Evolutionary conservation across 2,888 invertebrate genomes (phyloP).

Genomic region (Cerastis leucographa): DNA sequence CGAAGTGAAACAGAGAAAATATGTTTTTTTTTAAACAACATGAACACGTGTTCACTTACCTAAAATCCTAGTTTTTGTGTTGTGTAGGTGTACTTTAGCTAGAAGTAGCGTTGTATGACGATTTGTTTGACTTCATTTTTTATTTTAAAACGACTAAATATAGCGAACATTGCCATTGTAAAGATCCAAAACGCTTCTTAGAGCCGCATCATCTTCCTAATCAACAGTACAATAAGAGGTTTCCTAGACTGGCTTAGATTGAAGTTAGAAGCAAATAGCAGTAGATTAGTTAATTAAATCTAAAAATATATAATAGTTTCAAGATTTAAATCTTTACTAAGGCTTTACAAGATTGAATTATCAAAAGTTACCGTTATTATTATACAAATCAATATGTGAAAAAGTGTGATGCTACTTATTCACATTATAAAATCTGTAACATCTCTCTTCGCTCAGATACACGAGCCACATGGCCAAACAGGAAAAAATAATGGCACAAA

Average conservation of each 20-base stretch:
- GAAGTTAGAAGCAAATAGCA: neutral
- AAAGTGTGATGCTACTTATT: neutral
- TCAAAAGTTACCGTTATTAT: no score
- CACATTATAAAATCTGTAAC: slow-evolving; percentile 16
- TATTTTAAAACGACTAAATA: neutral
- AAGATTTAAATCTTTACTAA: neutral
- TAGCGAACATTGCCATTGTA: neutral
- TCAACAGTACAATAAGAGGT: no score
- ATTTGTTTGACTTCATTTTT: slow-evolving; percentile 3
- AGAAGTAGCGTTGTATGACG: neutral
- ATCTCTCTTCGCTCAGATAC: slow-evolving; percentile 3
- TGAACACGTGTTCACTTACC: slow-evolving; percentile 20
- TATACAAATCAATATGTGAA: no score
- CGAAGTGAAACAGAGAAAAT: slow-evolving; percentile 26
- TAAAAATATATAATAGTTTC: neutral
- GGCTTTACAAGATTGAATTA: neutral
- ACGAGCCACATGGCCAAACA: slow-evolving; percentile 34
- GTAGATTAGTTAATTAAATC: neutral
- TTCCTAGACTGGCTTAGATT: neutral
- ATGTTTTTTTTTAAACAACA: slow-evolving; percentile 12
- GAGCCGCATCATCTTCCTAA: neutral
- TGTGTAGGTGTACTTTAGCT: slow-evolving; percentile 16
- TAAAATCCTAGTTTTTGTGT: slow-evolving; percentile 24
- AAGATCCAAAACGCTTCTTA: neutral
- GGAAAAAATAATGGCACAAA: slow-evolving; percentile 38